Evolutionary conservation across 2,113 vertebrate genomes (phyloP), one percentile per base, ranked within the genome.

Genomic region (Polyodon spathula): DNA sequence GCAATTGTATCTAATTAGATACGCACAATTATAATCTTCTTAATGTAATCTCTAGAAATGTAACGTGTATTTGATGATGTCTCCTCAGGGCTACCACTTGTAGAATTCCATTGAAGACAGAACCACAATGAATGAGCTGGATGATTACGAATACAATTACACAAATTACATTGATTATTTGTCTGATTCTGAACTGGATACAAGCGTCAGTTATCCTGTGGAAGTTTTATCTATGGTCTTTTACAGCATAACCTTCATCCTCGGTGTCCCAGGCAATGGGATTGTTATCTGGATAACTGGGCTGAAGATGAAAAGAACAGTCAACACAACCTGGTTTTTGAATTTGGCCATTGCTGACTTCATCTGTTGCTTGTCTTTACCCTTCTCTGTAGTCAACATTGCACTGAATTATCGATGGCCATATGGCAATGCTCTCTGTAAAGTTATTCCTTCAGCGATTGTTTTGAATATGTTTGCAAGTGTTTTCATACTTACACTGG

Each of bases 401-500:
- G 54, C 65, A 6, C 72, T 89, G 37, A 65, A 66, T 0, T 61
- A 72, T 10, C 62, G 67, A 40, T 93, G 90, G 90, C 86, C 83
- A 0, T 89, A 83, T 0, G 88, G 89, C 8, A 64, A 53, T 52
- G 56, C 80, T 40, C 68, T 91, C 1, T 92, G 90, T 76, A 92
- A 88, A 65, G 5, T 88, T 54, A 69, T 92, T 54, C 82, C 87
- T 0, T 71, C 85, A 1, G 15, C 78, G 53, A 73, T 89, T 0
- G 2, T 88, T 48, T 74, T 91, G 61, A 92, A 86, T 69, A 91
- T 91, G 90, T 91, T 90, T 65, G 79, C 89, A 55, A 93, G 88
- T 0, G 46, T 90, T 64, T 88, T 92, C 68, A 79, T 86, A 0
- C 79, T 92, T 0, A 59, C 76, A 1, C 61, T 77, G 40, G 88